These are phyloP conservation scores for Lymantria monacha DNA, from an alignment of 2,888 invertebrate species.

Conservation along the genomic window DNA sequence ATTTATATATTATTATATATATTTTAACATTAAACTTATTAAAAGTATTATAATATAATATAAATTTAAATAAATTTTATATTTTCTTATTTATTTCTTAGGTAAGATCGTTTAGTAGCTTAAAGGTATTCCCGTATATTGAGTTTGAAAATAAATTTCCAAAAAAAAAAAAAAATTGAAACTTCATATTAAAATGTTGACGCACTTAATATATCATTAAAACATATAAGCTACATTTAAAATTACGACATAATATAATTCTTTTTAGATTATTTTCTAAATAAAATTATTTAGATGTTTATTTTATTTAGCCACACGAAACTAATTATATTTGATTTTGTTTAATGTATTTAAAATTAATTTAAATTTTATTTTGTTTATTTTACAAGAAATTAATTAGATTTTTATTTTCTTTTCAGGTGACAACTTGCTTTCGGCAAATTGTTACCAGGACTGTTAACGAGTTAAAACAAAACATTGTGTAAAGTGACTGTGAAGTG, in stretches of 20 bases:
- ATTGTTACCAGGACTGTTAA: conserved; percentile 52
- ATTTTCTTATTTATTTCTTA: too few species aligned
- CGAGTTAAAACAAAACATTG: conserved; percentile 19
- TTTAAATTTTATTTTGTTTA: neutral
- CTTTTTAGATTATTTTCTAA: neutral
- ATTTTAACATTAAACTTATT: too few species aligned
- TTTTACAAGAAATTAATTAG: neutral
- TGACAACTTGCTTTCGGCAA: conserved; percentile 69
- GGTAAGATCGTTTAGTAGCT: too few species aligned
- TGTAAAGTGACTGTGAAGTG: conserved; percentile 59
- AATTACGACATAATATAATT: neutral
- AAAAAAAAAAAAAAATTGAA: too few species aligned
- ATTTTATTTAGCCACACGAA: neutral
- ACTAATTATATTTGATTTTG: too few species aligned
- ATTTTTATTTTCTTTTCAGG: conserved; percentile 55
- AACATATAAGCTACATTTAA: too few species aligned
- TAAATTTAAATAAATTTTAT: too few species aligned
- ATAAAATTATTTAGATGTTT: too few species aligned
- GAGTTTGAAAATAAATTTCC: too few species aligned
- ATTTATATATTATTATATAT: too few species aligned
- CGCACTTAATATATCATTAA: conserved; percentile 25
- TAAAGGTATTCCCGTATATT: too few species aligned
- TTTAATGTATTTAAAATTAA: neutral
- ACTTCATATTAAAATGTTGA: neutral
- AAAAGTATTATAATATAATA: too few species aligned